Conservation (phyloP, 2,888 invertebrate species). For the Cinara cedri region DNA sequence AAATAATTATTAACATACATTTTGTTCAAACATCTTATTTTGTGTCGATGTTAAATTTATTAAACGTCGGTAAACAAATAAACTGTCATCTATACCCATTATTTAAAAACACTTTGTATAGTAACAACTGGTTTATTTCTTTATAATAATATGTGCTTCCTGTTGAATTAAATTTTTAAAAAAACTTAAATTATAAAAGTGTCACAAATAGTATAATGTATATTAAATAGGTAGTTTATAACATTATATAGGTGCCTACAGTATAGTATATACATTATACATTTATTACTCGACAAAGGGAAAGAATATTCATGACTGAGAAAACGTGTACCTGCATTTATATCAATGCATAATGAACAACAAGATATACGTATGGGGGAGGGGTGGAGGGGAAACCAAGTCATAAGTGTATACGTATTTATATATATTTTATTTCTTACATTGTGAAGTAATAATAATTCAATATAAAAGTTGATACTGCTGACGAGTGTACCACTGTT, state of each 20-base stretch:
- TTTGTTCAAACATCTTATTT: constrained; percentile 19
- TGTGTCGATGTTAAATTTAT: constrained; percentile 23
- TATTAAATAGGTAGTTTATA: background rate
- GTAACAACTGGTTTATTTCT: constrained; percentile 34
- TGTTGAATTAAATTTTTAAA: constrained; percentile 1
- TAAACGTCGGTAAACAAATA: constrained; percentile 1
- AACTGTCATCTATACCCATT: background rate
- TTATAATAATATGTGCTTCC: constrained; percentile 3
- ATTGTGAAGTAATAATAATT: background rate
- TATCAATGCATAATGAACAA: constrained; percentile 45
- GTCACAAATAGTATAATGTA: background rate
- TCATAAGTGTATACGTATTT: no score
- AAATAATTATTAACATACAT: background rate
- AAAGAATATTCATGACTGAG: constrained; percentile 54
- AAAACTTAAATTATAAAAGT: constrained; percentile 6
- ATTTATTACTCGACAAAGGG: constrained; percentile 32
- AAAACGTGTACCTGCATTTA: constrained; percentile 53
- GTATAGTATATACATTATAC: background rate
- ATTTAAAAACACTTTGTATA: background rate
- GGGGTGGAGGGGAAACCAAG: no score
- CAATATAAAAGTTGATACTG: no score
- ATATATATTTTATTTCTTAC: background rate
- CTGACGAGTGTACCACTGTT: no score
- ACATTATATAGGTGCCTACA: background rate
- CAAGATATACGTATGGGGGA: background rate